These are phyloP conservation scores for Melipona beecheii DNA, from an alignment of 2,888 invertebrate species.

Conservation along the genomic window DNA sequence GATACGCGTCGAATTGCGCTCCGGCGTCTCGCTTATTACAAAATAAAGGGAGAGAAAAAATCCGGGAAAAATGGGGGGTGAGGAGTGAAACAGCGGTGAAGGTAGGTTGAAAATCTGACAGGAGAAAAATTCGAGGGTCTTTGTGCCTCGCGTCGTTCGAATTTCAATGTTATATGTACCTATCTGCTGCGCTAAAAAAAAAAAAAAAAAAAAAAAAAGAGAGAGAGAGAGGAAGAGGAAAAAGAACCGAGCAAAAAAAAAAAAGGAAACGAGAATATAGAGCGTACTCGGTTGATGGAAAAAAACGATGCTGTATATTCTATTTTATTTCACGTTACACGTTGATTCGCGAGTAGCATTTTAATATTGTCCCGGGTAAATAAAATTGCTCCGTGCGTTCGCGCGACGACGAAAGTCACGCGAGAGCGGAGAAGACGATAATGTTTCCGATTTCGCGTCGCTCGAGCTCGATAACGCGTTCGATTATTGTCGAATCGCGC, in stretches of 20 bases:
- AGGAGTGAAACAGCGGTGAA: neutral
- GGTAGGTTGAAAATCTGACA: slow-evolving; percentile 9
- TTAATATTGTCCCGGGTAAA: slow-evolving; percentile 5
- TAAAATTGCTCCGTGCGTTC: neutral
- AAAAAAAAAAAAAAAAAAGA: neutral
- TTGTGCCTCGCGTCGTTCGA: slow-evolving; percentile 14
- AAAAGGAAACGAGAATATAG: neutral
- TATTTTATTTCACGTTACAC: neutral
- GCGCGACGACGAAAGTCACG: neutral
- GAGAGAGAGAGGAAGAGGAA: neutral
- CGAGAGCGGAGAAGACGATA: neutral
- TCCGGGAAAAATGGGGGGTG: neutral
- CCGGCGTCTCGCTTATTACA: neutral
- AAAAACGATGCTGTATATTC: slow-evolving; percentile 8
- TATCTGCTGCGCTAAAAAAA: neutral
- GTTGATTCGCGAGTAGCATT: neutral
- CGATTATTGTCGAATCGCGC: neutral
- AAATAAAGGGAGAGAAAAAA: too few species aligned
- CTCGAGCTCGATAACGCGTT: neutral
- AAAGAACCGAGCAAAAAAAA: too few species aligned
- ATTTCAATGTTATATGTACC: slow-evolving; percentile 5
- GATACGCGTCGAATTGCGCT: slow-evolving; percentile 19
- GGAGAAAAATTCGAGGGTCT: slow-evolving; percentile 3
- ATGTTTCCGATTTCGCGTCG: neutral
- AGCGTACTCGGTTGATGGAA: neutral